Conservation (phyloP, 2,113 vertebrate genomes). For the Himantopus leucocephalus region DNA sequence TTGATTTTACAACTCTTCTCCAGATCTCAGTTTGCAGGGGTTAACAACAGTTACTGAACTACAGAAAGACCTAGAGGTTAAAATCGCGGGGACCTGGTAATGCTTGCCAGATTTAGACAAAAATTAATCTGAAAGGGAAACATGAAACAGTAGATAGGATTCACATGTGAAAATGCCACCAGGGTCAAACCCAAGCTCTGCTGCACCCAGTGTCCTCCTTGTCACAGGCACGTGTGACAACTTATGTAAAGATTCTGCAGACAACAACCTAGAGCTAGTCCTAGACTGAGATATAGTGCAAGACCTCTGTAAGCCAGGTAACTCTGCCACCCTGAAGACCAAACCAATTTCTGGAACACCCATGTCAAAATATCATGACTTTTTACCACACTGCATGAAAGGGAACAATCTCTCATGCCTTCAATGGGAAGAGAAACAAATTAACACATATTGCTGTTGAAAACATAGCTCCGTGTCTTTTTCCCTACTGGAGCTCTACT, state of each 20-base stretch:
- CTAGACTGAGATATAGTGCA: not conserved
- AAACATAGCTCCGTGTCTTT: not conserved
- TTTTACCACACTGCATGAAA: not conserved
- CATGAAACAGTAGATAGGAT: not conserved
- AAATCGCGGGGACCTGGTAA: not conserved
- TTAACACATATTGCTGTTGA: not conserved
- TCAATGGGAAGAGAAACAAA: not conserved
- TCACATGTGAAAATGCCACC: not conserved
- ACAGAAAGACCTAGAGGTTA: not conserved
- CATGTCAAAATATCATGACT: not conserved
- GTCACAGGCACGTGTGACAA: not conserved
- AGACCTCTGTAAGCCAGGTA: not conserved
- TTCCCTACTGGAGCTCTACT: not conserved
- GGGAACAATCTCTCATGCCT: not conserved
- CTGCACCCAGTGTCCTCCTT: not conserved
- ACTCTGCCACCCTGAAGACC: not conserved
- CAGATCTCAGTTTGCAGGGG: not conserved
- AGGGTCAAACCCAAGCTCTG: not conserved
- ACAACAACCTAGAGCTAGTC: not conserved
- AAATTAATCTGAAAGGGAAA: not conserved
- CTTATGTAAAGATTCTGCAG: fast-evolving
- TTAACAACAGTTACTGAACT: not conserved
- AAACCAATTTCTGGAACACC: not conserved
- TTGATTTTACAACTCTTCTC: not conserved
- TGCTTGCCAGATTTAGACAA: not conserved